phyloP scores from a whole-genome alignment of 1,140 invertebrate genomes.

The Lucilia cuprina region DNA sequence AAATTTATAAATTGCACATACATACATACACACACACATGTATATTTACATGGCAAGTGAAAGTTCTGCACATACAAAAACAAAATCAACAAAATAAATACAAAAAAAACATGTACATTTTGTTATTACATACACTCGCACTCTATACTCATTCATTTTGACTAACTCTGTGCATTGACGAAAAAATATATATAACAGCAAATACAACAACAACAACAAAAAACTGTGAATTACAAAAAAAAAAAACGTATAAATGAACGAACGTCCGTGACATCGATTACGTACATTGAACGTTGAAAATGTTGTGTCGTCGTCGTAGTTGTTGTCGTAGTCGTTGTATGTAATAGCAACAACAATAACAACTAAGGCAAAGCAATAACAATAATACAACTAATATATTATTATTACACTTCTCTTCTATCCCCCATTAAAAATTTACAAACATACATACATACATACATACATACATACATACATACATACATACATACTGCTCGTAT shows the following conservation, averaged over 20 bases:
- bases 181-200: conserved; percentile 6
- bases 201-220: conserved; percentile 24
- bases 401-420: conserved; percentile 6
- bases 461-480: too few relatives aligned
- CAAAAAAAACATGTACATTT: conserved; percentile 14
- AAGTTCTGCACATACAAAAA: conserved; percentile 26
- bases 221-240: conserved; percentile 9
- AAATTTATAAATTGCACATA: neutral
- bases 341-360: conserved; percentile 19
- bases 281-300: conserved; percentile 35
- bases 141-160: neutral
- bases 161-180: neutral
- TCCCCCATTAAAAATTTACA: neutral
- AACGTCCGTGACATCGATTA: conserved; percentile 34
- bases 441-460: neutral
- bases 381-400: conserved; percentile 7
- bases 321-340: neutral
- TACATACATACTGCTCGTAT: too few relatives aligned
- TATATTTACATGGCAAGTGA: conserved; percentile 22
- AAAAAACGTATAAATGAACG: conserved; percentile 18
- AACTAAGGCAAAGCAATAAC: conserved; percentile 1
- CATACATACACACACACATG: neutral
- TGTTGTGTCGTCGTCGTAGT: conserved; percentile 21
- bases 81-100: neutral
- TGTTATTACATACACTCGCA: neutral